Evolutionary conservation across 2,113 vertebrate species (phyloP), one percentile per base, ranked within the genome.

Genomic region (Hemicordylus capensis): DNA sequence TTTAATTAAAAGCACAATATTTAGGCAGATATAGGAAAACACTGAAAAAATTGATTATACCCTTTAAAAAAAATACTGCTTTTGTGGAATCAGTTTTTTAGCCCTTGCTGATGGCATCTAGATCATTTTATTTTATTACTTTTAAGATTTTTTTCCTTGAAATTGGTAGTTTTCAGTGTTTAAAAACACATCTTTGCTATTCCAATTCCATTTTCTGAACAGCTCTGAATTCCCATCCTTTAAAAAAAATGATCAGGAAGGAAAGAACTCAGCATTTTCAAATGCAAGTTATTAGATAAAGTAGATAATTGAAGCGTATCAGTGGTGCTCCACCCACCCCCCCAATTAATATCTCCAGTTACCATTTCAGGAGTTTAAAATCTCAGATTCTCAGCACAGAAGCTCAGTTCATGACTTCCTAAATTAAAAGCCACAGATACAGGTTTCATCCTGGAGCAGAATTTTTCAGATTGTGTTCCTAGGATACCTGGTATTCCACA

Each of bases 1-100:
- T 72, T 72, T 83, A 72, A 66, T 88, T 86, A 64, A 85, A 90
- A 86, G 26, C 48, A 46, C 64, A 67, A 0, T 87, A 84, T 31
- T 75, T 72, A 54, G 76, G 0, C 80, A 79, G 59, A 28, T 75
- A 64, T 34, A 2, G 77, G 11, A 1, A 63, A 42, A 64, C 58
- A 69, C 2, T 26, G 0, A 85, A 87, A 82, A 86, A 83, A 0
- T 1, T 24, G 79, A 34, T 46, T 59, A 17, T 77, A 37, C 1
- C 54, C n/a, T 4, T 1, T 0, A 31, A 4, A 34, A 75, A 6
- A 26, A 51, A 11, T 83, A 14, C 6, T 28, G 20, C 39, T 72
- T n/a, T 86, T 89, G 58, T 83, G n/a, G 28, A 42, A 48, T 31
- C 42, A 8, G 1, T 31, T 34, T 44, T 37, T 3, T 61, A 15